A percentile compares a stretch with the other conserved stretches of the same genome.
phyloP scores from a whole-genome alignment of 2,888 invertebrate species.

The Mesopsocus fuscifrons region DNA sequence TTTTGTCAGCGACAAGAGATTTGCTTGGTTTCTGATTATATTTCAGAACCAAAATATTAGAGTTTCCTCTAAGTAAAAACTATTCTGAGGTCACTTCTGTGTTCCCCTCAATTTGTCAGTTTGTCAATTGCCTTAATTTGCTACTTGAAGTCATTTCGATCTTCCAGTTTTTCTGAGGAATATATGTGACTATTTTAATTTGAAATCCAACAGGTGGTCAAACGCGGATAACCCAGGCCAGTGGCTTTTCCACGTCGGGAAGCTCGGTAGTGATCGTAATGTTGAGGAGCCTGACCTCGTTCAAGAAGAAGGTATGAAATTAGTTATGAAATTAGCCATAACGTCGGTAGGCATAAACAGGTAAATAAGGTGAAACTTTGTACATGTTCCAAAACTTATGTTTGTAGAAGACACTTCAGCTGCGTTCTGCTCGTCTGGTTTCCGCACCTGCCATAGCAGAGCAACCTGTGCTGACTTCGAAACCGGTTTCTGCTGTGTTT shows the following conservation, averaged over 20 bases:
- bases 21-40: too few relatives aligned
- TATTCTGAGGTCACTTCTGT: too few relatives aligned
- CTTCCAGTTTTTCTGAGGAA: too few relatives aligned
- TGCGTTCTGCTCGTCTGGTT: slow-evolving; percentile 35
- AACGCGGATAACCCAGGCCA: slow-evolving; percentile 71
- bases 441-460: slow-evolving; percentile 58
- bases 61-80: too few relatives aligned
- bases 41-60: too few relatives aligned
- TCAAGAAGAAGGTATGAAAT: slow-evolving; percentile 12
- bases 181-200: slow-evolving; percentile 1
- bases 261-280: slow-evolving; percentile 36
- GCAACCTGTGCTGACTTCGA: slow-evolving; percentile 67
- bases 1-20: too few relatives aligned
- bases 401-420: not conserved
- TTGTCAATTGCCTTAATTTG: too few relatives aligned
- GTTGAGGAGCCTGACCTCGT: slow-evolving; percentile 43
- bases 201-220: slow-evolving; percentile 46
- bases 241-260: slow-evolving; percentile 75
- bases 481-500: slow-evolving; percentile 78
- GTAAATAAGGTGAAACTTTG: too few relatives aligned
- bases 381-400: too few relatives aligned
- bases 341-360: slow-evolving; percentile 7
- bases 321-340: too few relatives aligned
- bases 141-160: too few relatives aligned
- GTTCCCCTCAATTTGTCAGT: too few relatives aligned